Conservation (phyloP, 2,113 vertebrate genomes). For the Indicator maculatus region DNA sequence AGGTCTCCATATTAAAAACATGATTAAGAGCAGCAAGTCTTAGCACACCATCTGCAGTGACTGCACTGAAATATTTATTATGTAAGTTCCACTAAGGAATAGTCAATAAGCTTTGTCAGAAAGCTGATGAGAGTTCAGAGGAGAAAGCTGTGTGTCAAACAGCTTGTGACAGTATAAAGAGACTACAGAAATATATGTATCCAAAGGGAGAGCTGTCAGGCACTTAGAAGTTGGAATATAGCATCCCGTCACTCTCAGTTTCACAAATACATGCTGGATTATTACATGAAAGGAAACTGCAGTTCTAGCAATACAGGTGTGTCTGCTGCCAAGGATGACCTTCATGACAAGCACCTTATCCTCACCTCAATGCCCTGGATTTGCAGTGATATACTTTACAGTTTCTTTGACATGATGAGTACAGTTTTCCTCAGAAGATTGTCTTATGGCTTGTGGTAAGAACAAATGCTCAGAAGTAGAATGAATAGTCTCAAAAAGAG, state of each 20-base stretch:
- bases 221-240: neutral
- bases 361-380: neutral
- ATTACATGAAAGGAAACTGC: slow-evolving; percentile 17
- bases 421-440: slow-evolving; percentile 2
- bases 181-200: slow-evolving; percentile 30
- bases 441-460: neutral
- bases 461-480: neutral
- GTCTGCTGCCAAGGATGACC: neutral
- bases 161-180: slow-evolving; percentile 41
- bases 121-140: slow-evolving; percentile 24
- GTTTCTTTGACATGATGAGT: neutral
- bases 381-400: neutral
- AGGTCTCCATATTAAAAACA: slow-evolving; percentile 13
- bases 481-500: neutral
- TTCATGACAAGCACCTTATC: slow-evolving; percentile 6
- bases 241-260: slow-evolving; percentile 8
- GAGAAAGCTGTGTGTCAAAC: slow-evolving; percentile 24
- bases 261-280: neutral
- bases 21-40: neutral
- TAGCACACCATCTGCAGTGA: slow-evolving; percentile 27
- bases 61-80: slow-evolving; percentile 34
- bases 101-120: slow-evolving; percentile 35
- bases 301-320: neutral
- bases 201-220: slow-evolving; percentile 30
- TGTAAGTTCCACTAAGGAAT: slow-evolving; percentile 21